These are phyloP conservation scores for Cyprinella venusta DNA, from an alignment of 2,797 vertebrate species.

Conservation along the genomic window DNA sequence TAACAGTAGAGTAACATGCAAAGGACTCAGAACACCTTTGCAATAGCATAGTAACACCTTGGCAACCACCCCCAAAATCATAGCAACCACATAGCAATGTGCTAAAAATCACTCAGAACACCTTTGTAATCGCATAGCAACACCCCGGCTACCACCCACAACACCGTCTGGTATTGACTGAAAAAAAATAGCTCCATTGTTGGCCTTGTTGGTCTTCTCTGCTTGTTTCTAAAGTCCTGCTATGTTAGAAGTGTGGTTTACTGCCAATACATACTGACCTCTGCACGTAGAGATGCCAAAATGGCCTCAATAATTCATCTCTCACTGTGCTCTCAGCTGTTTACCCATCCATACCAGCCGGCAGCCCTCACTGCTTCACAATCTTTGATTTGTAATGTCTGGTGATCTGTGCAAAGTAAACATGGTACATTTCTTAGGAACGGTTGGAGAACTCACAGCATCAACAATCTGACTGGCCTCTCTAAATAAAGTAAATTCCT, in stretches of 20 bases:
- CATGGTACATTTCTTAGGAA: conserved; percentile 1
- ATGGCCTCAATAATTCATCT: conserved; percentile 30
- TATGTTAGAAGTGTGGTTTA: neutral
- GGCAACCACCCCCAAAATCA: too few species aligned
- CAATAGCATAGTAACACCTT: too few species aligned
- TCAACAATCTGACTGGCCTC: neutral
- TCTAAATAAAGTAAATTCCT: neutral
- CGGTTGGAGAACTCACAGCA: neutral
- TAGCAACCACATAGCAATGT: neutral
- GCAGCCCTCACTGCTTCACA: conserved; percentile 1
- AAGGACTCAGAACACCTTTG: too few species aligned
- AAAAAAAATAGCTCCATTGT: neutral
- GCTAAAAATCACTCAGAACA: too few species aligned
- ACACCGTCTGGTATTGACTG: neutral
- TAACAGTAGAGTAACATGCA: too few species aligned
- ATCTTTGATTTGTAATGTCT: conserved; percentile 26
- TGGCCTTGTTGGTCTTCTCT: neutral
- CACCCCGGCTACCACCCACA: neutral
- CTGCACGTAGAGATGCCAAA: conserved; percentile 30
- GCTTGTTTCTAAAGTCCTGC: conserved; percentile 6
- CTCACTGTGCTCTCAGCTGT: conserved; percentile 32
- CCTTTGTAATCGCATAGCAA: neutral
- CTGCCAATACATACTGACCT: conserved; percentile 44
- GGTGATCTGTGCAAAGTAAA: conserved; percentile 29
- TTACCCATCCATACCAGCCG: conserved; percentile 11